Conservation (phyloP, 92 coral and sea anemone species). For the Epizoanthus fatuus region DNA sequence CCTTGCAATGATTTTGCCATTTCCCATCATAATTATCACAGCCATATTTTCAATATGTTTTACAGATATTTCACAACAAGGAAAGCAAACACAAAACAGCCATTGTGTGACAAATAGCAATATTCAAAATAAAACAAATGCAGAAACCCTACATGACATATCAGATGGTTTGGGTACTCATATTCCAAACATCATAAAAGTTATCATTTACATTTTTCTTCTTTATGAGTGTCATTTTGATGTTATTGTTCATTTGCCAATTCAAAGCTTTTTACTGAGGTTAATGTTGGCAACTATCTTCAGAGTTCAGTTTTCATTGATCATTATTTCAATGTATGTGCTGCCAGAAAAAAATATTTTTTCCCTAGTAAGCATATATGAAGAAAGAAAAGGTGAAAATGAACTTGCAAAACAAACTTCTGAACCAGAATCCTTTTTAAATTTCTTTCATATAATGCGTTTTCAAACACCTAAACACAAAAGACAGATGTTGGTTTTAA, state of each 20-base stretch:
- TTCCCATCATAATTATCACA: not conserved
- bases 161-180: not conserved
- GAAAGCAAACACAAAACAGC: not conserved
- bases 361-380: not conserved
- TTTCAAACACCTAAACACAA: conserved; percentile 37
- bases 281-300: not conserved
- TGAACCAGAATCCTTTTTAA: not conserved
- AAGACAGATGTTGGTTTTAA: conserved; percentile 8
- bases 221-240: conserved; percentile 26
- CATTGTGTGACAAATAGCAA: not conserved
- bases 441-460: conserved; percentile 28
- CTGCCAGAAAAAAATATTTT: conserved; percentile 11
- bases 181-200: not conserved
- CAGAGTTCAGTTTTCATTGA: not conserved
- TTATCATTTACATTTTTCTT: not conserved
- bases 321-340: conserved; percentile 3
- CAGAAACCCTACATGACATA: not conserved
- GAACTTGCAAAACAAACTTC: not conserved
- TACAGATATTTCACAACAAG: not conserved
- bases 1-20: not conserved
- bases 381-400: not conserved
- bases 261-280: not conserved
- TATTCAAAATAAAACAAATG: not conserved
- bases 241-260: conserved; percentile 12
- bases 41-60: not conserved